phyloP scores from a whole-genome alignment of 2,797 vertebrate species.

The Phaenicophaeus curvirostris region DNA sequence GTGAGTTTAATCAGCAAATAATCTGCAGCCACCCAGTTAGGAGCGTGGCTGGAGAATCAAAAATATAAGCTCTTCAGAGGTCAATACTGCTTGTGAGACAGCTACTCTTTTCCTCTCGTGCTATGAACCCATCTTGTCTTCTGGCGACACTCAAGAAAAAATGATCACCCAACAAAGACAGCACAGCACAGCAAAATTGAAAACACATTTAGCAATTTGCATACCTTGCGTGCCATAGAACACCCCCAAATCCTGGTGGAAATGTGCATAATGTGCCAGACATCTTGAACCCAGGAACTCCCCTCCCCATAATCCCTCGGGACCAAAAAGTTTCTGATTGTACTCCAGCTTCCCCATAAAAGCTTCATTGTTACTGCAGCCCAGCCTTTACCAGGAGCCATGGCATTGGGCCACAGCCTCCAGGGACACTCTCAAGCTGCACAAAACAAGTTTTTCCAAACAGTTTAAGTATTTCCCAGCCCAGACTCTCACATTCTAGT shows the following conservation, averaged over 20 bases:
- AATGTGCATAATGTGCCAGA: constrained; percentile 65
- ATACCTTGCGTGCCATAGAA: constrained; percentile 68
- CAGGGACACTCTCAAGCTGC: constrained; percentile 69
- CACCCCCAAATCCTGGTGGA: constrained; percentile 71
- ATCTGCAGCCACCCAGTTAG: background rate
- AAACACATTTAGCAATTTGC: constrained; percentile 65
- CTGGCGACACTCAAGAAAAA: constrained; percentile 2
- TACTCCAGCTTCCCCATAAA: constrained; percentile 70
- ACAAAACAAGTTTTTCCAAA: constrained; percentile 71
- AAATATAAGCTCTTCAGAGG: background rate
- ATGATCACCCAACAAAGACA: constrained; percentile 33
- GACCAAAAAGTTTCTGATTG: constrained; percentile 61
- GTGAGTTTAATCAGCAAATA: background rate
- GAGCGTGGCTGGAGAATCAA: background rate
- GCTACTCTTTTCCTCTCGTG: background rate
- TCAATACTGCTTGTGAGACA: background rate
- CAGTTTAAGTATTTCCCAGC: constrained; percentile 70
- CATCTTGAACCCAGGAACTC: constrained; percentile 73
- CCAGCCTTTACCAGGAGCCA: constrained; percentile 66
- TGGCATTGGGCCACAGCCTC: constrained; percentile 68
- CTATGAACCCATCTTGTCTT: constrained; percentile 11
- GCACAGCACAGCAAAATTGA: constrained; percentile 17
- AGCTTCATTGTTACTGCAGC: constrained; percentile 70
- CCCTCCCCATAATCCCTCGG: constrained; percentile 67
- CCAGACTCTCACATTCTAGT: constrained; percentile 67